phyloP scores from a whole-genome alignment of 1,140 invertebrate genomes.

The Lethrus apterus region DNA sequence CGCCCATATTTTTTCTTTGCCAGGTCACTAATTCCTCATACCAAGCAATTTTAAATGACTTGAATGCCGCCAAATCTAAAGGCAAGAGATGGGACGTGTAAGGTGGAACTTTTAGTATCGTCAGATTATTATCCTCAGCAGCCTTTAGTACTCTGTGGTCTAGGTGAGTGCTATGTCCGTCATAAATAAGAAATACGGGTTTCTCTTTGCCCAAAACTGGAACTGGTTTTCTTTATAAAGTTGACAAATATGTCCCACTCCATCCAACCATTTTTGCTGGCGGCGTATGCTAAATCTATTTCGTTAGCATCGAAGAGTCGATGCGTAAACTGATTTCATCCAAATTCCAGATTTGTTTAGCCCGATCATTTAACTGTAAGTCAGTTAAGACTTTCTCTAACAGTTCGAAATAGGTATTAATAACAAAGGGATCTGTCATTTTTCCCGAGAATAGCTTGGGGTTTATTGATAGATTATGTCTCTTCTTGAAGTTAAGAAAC shows the following conservation, averaged over 20 bases:
- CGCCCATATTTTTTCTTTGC: no score
- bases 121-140: neutral
- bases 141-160: no score
- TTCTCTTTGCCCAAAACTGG: neutral
- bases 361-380: neutral
- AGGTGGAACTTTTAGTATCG: neutral
- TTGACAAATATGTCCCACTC: no score
- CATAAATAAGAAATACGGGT: no score
- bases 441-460: no score
- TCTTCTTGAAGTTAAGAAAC: no score
- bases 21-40: no score
- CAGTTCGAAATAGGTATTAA: no score
- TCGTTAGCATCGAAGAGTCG: constrained; percentile 14
- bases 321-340: neutral
- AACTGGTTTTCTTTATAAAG: neutral
- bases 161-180: no score
- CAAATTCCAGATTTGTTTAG: neutral
- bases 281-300: constrained; percentile 4
- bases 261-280: constrained; percentile 16
- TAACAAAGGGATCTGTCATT: no score
- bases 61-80: neutral
- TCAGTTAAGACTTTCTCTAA: neutral
- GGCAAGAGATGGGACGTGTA: constrained; percentile 2
- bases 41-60: neutral
- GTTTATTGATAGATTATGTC: no score